Conservation (phyloP, 2,113 vertebrate species). For the Cololabis saira region DNA sequence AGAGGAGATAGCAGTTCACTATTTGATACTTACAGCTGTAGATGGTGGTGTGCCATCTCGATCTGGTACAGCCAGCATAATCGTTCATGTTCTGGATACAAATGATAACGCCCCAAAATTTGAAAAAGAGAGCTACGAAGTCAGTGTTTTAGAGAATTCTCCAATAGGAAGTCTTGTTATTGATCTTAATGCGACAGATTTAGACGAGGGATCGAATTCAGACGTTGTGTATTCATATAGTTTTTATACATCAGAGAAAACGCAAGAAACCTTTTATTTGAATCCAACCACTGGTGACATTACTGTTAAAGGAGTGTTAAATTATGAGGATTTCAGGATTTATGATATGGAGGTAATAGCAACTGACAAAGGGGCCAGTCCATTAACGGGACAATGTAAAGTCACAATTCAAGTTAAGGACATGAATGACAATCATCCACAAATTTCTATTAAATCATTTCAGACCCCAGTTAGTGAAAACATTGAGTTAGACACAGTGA, state of each 20-base stretch:
- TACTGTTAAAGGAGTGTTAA: slow-evolving; percentile 68
- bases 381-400: slow-evolving; percentile 72
- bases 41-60: slow-evolving; percentile 75
- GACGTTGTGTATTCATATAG: slow-evolving; percentile 77
- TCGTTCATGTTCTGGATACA: slow-evolving; percentile 67
- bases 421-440: slow-evolving; percentile 79
- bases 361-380: slow-evolving; percentile 49
- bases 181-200: slow-evolving; percentile 52
- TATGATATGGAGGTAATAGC: slow-evolving; percentile 75
- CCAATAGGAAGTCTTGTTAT: slow-evolving; percentile 58
- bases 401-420: slow-evolving; percentile 76
- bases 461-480: slow-evolving; percentile 74
- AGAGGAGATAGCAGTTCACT: slow-evolving; percentile 56
- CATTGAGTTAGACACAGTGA: slow-evolving; percentile 38
- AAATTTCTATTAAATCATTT: slow-evolving; percentile 81
- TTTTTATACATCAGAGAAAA: slow-evolving; percentile 67
- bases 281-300: slow-evolving; percentile 80
- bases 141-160: slow-evolving; percentile 64
- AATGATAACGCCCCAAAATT: slow-evolving; percentile 77
- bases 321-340: slow-evolving; percentile 78
- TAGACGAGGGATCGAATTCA: slow-evolving; percentile 58
- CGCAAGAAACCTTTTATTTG: slow-evolving; percentile 70
- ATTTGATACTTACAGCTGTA: slow-evolving; percentile 74
- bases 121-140: slow-evolving; percentile 40
- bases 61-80: slow-evolving; percentile 70